phyloP scores from a whole-genome alignment of 2,113 vertebrate genomes.

The Meriones unguiculatus region DNA sequence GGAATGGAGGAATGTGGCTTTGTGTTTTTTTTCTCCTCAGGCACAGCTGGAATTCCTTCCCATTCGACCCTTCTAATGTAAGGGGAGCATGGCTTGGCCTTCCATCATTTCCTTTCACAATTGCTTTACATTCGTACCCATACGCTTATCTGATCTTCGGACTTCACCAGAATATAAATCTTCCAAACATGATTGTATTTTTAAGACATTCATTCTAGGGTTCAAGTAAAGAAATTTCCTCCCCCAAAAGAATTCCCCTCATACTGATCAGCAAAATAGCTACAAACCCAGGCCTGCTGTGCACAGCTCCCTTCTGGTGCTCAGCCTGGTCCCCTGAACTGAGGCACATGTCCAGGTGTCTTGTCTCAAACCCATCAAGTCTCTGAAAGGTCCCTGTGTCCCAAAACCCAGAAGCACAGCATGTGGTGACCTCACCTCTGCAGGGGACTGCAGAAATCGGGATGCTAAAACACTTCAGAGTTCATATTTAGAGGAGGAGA shows the following conservation, averaged over 20 bases:
- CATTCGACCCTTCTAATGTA: constrained; percentile 27
- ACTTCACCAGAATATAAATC: constrained; percentile 75
- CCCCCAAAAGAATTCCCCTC: constrained; percentile 19
- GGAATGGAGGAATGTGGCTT: constrained; percentile 22
- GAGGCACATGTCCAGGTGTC: background rate
- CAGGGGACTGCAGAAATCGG: background rate
- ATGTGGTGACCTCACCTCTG: background rate
- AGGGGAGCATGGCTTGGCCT: constrained; percentile 8
- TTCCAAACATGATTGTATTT: constrained; percentile 59
- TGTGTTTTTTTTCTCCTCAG: background rate
- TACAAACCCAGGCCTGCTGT: constrained; percentile 14
- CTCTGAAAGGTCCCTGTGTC: background rate
- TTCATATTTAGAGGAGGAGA: background rate
- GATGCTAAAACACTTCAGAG: constrained; percentile 3
- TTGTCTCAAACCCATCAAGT: constrained; percentile 10
- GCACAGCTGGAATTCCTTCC: background rate
- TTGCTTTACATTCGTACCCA: constrained; percentile 52
- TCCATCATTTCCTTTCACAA: constrained; percentile 60
- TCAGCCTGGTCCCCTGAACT: background rate
- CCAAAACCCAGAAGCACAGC: background rate
- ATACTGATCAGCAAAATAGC: constrained; percentile 52
- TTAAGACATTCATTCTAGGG: constrained; percentile 41
- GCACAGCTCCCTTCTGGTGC: constrained; percentile 17
- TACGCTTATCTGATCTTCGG: constrained; percentile 63
- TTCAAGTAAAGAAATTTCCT: constrained; percentile 60